Base-by-base conservation (phyloP, 2,113 vertebrate species). In the Rutilus rutilus region DNA sequence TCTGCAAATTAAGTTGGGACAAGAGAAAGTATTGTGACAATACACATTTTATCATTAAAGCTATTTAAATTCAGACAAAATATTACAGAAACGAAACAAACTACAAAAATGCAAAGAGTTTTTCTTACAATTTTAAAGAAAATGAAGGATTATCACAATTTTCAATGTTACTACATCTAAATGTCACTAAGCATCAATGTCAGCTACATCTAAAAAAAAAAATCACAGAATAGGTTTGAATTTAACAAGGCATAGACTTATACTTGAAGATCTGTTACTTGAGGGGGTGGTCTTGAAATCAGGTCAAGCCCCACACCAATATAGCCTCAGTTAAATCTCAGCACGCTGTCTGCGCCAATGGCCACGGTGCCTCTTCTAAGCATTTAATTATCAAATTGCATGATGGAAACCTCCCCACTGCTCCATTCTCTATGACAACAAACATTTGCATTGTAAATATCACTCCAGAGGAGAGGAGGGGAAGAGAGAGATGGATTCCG, bases 371-470 rank as follows among this genome's bases (percentile, higher is more conserved):
- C 73, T 79, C 65, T 80, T 80, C 88, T 85, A 87, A 85, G 86
- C 86, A 93, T 93, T 92, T 93, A 92, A 90, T 90, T 87, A 90
- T 89, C 90, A 92, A 94, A 93, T 88, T 89, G 84, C 85, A 85
- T 45, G 74, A 86, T 92, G 92, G 87, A 84, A 86, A 71, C 17
- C 93, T 94, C 91, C 91, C 45, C 6, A 65, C 79, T 84, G 75
- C 79, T 69, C 77, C 52, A 86, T 86, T 67, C 84, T 87, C 65
- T 75, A 54, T 36, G 83, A 59, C 65, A 62, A 57, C 36, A 69
- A 33, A 45, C 42, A 92, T 95, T 94, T 94, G 93, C 92, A 94
- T 91, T 94, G 92, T 91, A 95, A 95, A 95, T 92, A 62, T 90
- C 87, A 39, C 87, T 64, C n/a, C 79, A 90, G 78, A 87, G 90